Base-by-base conservation (phyloP, 2,797 vertebrate genomes). In the Valencia hispanica region DNA sequence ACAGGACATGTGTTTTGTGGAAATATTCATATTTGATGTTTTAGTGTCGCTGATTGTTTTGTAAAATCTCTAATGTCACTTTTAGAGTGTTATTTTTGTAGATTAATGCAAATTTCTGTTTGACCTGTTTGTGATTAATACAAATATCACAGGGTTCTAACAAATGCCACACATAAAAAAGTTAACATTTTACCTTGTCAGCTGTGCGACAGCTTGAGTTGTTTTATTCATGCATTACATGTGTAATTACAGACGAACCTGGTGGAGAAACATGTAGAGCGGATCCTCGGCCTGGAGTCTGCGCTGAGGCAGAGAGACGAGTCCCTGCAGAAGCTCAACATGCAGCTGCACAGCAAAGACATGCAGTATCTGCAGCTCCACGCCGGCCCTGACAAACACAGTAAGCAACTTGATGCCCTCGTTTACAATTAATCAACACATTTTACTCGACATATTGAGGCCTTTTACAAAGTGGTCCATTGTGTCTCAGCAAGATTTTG, bases 181-280 rank as follows among this genome's bases (percentile, higher is more conserved):
- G 55, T 63, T 22, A 41, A 50, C 53, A 30, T 45, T 73, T 55
- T 55, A 47, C 27, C 39, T 59, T 25, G 17, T 41, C 36, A 72
- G 53, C 70, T 69, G 9, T 34, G 14, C 22, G 14, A 34, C 22
- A 15, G 0, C 22, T 34, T 4, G 39, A 41, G 5, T 4, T 48
- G 1, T 75, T n/a, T 48, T 36, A 12, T 30, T 27, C 1, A 2
- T n/a, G 0, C 25, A 0, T 27, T 5, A 0, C 65, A 25, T 55
- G 71, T 87, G 72, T 80, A 47, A 6, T 84, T 17, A 1, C 88
- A 99, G 98, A 95, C 97, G 36, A 96, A 95, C 45, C 92, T 99
- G 91, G 97, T 98, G 89, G 97, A 99, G 93, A 99, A 97, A 2
- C 98, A 99, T 9, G 90, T 98, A 65, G 96, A 96, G 93, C 96